phyloP scores from a whole-genome alignment of 1,140 invertebrate species.

The Pemphigus obesinymphae region DNA sequence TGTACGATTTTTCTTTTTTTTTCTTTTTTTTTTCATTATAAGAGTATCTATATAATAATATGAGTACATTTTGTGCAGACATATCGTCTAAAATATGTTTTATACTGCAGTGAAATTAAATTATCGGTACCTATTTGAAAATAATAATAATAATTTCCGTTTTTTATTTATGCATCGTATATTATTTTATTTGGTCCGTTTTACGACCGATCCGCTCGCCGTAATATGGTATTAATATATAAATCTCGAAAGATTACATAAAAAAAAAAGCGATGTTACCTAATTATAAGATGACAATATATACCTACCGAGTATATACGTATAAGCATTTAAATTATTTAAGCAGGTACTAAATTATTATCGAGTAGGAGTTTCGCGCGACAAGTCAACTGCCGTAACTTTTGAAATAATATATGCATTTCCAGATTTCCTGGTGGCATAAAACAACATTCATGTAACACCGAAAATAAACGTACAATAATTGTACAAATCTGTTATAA shows the following conservation, averaged over 20 bases:
- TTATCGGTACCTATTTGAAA: background rate
- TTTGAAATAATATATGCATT: background rate
- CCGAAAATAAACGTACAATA: background rate
- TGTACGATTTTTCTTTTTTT: too few relatives aligned
- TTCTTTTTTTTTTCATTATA: too few relatives aligned
- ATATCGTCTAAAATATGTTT: background rate
- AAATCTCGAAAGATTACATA: background rate
- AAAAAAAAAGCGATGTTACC: conserved; percentile 2
- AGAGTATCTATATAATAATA: too few relatives aligned
- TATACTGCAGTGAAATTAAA: background rate
- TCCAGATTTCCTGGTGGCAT: background rate
- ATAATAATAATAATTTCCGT: background rate
- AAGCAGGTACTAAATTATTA: too few relatives aligned
- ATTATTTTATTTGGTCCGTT: too few relatives aligned
- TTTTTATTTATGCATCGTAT: too few relatives aligned
- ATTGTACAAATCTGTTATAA: background rate
- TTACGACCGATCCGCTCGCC: background rate
- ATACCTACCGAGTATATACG: background rate
- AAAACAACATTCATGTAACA: background rate
- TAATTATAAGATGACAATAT: background rate
- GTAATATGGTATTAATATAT: background rate
- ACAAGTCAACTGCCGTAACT: too few relatives aligned
- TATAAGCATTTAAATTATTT: background rate
- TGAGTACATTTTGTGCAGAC: too few relatives aligned
- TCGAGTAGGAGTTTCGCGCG: background rate